Evolutionary conservation across 2,797 vertebrate genomes (phyloP).

Genomic region (Amphiprion clarkii): DNA sequence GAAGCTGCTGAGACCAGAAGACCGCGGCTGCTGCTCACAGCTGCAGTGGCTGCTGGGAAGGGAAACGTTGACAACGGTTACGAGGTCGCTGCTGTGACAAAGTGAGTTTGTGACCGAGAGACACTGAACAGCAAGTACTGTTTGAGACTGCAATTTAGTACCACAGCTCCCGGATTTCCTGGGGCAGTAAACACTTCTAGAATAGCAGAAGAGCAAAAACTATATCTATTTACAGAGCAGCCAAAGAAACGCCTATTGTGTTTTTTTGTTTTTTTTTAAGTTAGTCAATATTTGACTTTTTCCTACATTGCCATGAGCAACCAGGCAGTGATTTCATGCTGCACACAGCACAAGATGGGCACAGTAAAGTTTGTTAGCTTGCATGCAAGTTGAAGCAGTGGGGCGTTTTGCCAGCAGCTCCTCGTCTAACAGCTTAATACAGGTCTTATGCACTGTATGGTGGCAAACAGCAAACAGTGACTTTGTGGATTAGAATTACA

Average conservation of each 20-base stretch:
- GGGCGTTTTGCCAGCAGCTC: neutral
- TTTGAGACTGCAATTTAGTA: neutral
- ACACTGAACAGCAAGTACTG: neutral
- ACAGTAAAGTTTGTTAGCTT: neutral
- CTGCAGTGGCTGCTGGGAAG: constrained; percentile 80
- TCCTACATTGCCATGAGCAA: neutral
- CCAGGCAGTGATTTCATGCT: neutral
- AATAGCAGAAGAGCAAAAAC: neutral
- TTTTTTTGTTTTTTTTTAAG: neutral
- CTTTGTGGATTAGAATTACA: no score
- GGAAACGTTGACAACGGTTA: constrained; percentile 79
- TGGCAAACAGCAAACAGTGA: no score
- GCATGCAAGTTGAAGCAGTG: neutral
- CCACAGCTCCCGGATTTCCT: neutral
- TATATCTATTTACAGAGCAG: neutral
- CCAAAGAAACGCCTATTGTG: neutral
- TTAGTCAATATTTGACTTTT: neutral
- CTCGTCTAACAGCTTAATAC: neutral
- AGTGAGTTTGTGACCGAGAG: constrained; percentile 69
- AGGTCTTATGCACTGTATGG: neutral
- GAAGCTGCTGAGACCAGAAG: constrained; percentile 64
- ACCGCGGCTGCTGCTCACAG: constrained; percentile 79
- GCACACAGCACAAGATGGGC: neutral
- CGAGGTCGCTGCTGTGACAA: constrained; percentile 77
- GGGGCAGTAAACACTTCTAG: no score